A percentile compares a stretch with the other conserved stretches of the same genome.
Conservation (phyloP, 2,797 vertebrate genomes). For the Australoheros facetus region DNA sequence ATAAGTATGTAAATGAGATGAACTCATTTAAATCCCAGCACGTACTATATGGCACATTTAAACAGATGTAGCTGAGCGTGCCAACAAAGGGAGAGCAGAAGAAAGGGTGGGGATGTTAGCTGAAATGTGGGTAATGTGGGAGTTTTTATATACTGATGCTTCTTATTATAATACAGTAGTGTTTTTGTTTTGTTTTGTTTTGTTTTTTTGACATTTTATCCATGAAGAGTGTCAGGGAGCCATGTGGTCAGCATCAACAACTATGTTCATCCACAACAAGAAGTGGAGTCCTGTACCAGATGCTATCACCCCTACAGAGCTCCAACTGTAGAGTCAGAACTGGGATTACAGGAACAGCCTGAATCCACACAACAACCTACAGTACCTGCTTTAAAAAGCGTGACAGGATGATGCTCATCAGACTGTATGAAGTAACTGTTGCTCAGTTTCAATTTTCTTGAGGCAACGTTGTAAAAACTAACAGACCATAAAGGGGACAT, state of each 20-base stretch:
- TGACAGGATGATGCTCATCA: not conserved
- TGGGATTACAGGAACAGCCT: not conserved
- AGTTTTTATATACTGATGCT: not conserved
- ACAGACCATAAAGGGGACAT: not conserved
- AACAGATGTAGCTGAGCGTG: conserved; percentile 28
- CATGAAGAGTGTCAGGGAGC: not conserved
- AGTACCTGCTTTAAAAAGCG: no score
- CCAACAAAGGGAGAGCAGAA: conserved; percentile 20
- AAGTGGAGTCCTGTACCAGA: not conserved
- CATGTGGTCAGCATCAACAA: not conserved
- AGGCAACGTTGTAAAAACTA: not conserved
- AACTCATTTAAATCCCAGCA: conserved; percentile 35
- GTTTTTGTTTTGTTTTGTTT: no score
- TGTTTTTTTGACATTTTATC: not conserved
- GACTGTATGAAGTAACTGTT: not conserved
- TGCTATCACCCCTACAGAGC: not conserved
- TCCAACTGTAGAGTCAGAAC: not conserved
- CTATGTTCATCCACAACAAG: not conserved
- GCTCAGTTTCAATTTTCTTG: not conserved
- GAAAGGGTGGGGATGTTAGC: not conserved
- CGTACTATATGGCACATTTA: conserved; percentile 36
- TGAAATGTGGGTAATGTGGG: conserved; percentile 6
- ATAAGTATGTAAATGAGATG: conserved; percentile 18
- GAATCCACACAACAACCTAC: no score
- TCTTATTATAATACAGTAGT: not conserved